Conservation (phyloP, 1,140 invertebrate species). For the Diorhabda sublineata region DNA sequence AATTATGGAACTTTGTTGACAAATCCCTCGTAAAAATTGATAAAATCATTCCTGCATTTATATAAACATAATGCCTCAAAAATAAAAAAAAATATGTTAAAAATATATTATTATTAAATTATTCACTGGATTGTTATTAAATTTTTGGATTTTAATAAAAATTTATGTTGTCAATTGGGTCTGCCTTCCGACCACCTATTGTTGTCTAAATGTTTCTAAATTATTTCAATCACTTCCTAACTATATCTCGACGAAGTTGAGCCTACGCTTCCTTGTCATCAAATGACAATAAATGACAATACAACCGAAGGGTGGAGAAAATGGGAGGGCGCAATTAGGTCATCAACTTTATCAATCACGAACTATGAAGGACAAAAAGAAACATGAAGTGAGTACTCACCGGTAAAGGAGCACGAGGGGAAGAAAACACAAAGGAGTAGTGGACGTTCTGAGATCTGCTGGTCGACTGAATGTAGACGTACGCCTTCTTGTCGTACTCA, state of each 20-base stretch:
- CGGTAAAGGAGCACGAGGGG: constrained; percentile 16
- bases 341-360: constrained; percentile 5
- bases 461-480: constrained; percentile 10
- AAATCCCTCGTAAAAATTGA: too few species aligned
- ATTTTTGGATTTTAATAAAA: too few species aligned
- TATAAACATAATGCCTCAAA: too few species aligned
- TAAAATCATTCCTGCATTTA: too few species aligned
- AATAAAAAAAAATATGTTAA: too few species aligned
- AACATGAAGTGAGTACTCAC: constrained; percentile 10
- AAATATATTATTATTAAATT: too few species aligned
- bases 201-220: neutral
- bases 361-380: constrained; percentile 4
- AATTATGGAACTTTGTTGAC: too few species aligned
- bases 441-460: constrained; percentile 16
- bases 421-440: constrained; percentile 15
- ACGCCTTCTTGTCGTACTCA: constrained; percentile 8
- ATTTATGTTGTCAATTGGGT: neutral
- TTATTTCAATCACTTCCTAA: constrained; percentile 3
- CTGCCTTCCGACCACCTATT: constrained; percentile 4
- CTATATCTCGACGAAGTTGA: neutral
- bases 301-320: constrained; percentile 7
- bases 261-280: constrained; percentile 10
- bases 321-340: constrained; percentile 7
- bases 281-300: constrained; percentile 5
- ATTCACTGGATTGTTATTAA: too few species aligned